These are phyloP conservation scores for Dolichallabes microphthalmus DNA, from an alignment of 2,113 vertebrate species.

Conservation along the genomic window DNA sequence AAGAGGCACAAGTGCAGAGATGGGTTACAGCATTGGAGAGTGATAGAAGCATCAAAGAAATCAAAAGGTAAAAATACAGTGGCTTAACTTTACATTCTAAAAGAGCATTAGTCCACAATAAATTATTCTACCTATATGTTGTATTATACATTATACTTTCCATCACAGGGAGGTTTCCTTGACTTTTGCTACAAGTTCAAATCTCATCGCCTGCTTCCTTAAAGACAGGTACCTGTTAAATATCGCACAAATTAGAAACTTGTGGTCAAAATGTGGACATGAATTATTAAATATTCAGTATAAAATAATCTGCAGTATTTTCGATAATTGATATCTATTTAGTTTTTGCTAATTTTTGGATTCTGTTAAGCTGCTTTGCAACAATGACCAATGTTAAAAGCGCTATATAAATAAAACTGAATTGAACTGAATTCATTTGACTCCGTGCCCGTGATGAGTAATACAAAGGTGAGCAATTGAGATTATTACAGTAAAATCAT, in stretches of 20 bases:
- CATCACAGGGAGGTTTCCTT: not conserved
- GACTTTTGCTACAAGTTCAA: conserved; percentile 65
- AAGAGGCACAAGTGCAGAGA: conserved; percentile 57
- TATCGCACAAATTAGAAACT: not conserved
- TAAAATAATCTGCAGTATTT: not conserved
- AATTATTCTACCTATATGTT: not conserved
- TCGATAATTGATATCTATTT: not conserved
- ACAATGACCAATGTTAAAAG: no score
- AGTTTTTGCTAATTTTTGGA: no score
- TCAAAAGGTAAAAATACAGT: conserved; percentile 45
- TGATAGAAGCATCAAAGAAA: conserved; percentile 23
- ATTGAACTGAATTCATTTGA: not conserved
- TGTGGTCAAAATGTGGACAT: not conserved
- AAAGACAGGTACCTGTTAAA: conserved; percentile 55
- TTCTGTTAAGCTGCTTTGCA: no score
- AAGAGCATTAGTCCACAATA: not conserved
- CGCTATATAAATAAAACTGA: no score
- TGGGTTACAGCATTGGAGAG: conserved; percentile 53
- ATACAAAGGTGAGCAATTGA: not conserved
- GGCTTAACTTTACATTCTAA: not conserved
- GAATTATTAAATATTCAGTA: no score
- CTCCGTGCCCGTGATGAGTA: not conserved
- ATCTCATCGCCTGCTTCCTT: conserved; percentile 68
- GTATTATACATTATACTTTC: not conserved
- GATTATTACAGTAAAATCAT: not conserved